phyloP scores from a whole-genome alignment of 2,888 invertebrate species.

The Pristionchus arcanus region DNA sequence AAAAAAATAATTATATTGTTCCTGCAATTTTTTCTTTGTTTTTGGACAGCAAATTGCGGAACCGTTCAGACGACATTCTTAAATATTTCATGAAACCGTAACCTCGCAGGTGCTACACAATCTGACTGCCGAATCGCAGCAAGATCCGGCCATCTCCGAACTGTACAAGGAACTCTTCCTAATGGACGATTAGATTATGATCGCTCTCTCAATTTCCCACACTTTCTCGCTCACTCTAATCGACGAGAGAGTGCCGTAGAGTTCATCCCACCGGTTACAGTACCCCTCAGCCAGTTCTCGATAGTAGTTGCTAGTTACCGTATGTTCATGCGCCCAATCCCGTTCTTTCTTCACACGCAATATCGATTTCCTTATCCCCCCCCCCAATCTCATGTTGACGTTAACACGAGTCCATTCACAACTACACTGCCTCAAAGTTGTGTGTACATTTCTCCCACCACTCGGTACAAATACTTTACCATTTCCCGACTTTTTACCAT shows the following conservation, averaged over 20 bases:
- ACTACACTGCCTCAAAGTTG: slow-evolving; percentile 21
- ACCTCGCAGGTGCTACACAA: background rate
- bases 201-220: background rate
- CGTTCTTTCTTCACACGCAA: slow-evolving; percentile 11
- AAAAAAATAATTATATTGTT: background rate
- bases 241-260: background rate
- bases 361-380: background rate
- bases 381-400: background rate
- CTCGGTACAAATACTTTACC: slow-evolving; percentile 43
- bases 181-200: background rate
- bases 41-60: background rate
- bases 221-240: background rate
- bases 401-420: slow-evolving; percentile 24
- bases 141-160: background rate
- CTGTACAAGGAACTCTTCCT: slow-evolving; percentile 36
- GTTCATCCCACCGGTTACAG: background rate
- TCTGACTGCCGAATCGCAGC: background rate
- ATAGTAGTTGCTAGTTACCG: background rate
- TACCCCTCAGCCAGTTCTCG: background rate
- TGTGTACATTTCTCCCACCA: slow-evolving; percentile 27
- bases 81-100: background rate
- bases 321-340: background rate
- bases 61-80: background rate
- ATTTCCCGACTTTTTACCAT: background rate
- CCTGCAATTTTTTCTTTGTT: background rate